These are phyloP conservation scores for Dasyornis broadbenti DNA, from an alignment of 2,113 vertebrate genomes.

Conservation along the genomic window DNA sequence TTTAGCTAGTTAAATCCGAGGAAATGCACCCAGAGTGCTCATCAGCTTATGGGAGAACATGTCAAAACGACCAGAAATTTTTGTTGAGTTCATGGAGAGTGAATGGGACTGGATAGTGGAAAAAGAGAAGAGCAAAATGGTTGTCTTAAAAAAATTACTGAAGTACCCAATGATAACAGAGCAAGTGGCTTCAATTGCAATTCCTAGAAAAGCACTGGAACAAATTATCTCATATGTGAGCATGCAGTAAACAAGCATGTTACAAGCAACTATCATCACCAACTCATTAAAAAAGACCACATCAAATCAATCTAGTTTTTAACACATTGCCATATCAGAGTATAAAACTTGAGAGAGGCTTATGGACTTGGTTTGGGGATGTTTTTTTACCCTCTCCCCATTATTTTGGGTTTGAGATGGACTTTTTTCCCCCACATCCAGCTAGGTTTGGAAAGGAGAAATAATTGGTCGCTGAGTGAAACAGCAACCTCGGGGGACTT, in stretches of 20 bases:
- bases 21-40: not conserved
- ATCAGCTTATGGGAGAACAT: not conserved
- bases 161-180: not conserved
- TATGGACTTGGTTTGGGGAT: not conserved
- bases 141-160: not conserved
- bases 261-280: not conserved
- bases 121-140: not conserved
- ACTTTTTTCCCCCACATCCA: not conserved
- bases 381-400: accelerated
- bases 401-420: not conserved
- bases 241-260: not conserved
- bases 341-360: not conserved
- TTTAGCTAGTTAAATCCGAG: not conserved
- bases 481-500: not conserved
- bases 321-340: not conserved
- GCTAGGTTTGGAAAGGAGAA: not conserved
- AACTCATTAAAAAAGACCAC: not conserved
- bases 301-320: not conserved
- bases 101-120: not conserved
- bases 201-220: not conserved
- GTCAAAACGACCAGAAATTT: not conserved
- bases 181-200: not conserved
- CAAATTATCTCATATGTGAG: not conserved
- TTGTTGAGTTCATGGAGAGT: not conserved
- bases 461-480: accelerated